Evolutionary conservation across 53 echinoderm and acorn worm species (phyloP).

Genomic region (Holothuria scabra): DNA sequence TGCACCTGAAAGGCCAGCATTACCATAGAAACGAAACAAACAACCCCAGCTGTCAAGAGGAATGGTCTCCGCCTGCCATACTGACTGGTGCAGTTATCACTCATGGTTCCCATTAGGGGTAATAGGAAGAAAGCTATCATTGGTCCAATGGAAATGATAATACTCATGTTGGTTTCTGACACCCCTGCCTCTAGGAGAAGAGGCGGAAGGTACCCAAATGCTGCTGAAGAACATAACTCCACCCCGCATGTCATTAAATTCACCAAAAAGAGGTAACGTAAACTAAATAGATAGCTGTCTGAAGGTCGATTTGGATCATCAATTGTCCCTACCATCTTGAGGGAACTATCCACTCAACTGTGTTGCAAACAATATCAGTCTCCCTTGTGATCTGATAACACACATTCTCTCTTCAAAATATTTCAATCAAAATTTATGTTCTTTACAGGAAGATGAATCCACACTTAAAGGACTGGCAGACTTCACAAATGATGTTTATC

Average conservation of each 20-base stretch:
- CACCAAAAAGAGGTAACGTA: slow-evolving; percentile 63
- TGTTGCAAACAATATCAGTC: no score
- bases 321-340: not conserved
- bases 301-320: slow-evolving; percentile 33
- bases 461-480: no score
- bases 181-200: slow-evolving; percentile 88
- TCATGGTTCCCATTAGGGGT: slow-evolving; percentile 80
- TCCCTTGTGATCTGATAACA: no score
- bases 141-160: slow-evolving; percentile 87
- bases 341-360: no score
- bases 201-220: slow-evolving; percentile 95
- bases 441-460: no score
- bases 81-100: slow-evolving; percentile 83
- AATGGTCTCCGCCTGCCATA: slow-evolving; percentile 87
- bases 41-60: slow-evolving; percentile 61
- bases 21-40: slow-evolving; percentile 5
- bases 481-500: no score
- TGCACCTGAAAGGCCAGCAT: slow-evolving; percentile 55
- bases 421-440: no score
- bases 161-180: slow-evolving; percentile 90
- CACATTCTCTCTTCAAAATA: no score
- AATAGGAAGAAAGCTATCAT: slow-evolving; percentile 80
- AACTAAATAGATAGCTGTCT: slow-evolving; percentile 61
- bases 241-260: slow-evolving; percentile 87
- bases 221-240: slow-evolving; percentile 90